These are phyloP conservation scores for Oostethus manadensis DNA, from an alignment of 2,113 vertebrate species.

Conservation along the genomic window DNA sequence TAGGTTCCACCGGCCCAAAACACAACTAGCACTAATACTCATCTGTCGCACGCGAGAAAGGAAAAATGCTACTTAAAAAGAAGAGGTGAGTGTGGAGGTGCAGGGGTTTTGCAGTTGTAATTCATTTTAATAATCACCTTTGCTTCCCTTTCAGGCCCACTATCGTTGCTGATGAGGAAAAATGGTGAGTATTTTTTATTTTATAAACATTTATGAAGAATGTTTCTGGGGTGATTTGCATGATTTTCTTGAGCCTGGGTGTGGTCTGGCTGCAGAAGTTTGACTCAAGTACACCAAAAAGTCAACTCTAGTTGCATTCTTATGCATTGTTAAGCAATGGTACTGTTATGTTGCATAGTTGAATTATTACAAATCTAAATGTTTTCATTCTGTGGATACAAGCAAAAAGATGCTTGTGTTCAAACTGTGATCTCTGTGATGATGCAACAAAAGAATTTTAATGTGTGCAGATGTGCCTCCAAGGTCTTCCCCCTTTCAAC, in stretches of 20 bases:
- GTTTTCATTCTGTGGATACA: neutral
- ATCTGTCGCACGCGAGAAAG: constrained; percentile 44
- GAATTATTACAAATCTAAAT: neutral
- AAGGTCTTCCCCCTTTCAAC: constrained; percentile 17
- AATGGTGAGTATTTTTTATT: constrained; percentile 69
- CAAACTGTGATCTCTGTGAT: constrained; percentile 4
- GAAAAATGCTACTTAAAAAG: constrained; percentile 66
- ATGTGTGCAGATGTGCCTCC: constrained; percentile 10
- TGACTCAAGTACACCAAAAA: constrained; percentile 1
- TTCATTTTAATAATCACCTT: constrained; percentile 1
- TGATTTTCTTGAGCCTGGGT: constrained; percentile 17
- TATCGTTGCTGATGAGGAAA: constrained; percentile 80
- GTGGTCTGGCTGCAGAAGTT: constrained; percentile 27
- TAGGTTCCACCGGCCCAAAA: constrained; percentile 65
- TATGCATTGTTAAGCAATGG: too few relatives aligned
- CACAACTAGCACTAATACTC: constrained; percentile 29
- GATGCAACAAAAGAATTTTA: constrained; percentile 16
- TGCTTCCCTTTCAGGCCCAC: constrained; percentile 68
- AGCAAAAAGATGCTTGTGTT: neutral
- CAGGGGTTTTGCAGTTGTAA: neutral
- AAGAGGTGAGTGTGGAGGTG: constrained; percentile 48
- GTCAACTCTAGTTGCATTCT: too few relatives aligned
- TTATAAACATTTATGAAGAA: neutral
- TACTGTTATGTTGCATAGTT: too few relatives aligned
- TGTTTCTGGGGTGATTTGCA: neutral